These are phyloP conservation scores for Polyommatus icarus DNA, from an alignment of 2,888 invertebrate species.

Conservation along the genomic window DNA sequence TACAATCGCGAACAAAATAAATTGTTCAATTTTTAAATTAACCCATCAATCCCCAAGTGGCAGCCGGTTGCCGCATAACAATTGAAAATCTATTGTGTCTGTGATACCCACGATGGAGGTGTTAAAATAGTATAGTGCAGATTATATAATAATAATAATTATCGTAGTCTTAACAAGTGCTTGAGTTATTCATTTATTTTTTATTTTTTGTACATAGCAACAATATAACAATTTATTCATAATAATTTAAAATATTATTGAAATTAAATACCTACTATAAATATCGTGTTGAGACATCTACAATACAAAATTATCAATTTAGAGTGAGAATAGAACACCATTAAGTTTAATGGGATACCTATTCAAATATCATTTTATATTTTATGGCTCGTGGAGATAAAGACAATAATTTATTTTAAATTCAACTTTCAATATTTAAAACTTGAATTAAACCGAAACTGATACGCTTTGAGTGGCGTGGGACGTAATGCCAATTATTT, in stretches of 20 bases:
- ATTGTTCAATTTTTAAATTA: no score
- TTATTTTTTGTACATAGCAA: no score
- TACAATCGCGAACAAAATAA: slow-evolving; percentile 36
- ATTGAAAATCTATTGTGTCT: no score
- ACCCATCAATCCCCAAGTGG: no score
- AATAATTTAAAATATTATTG: background rate
- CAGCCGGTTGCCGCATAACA: no score
- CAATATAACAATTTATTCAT: no score
- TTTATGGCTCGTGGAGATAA: background rate
- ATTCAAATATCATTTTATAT: background rate
- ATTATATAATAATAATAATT: background rate
- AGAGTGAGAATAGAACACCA: background rate
- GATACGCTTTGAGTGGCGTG: background rate
- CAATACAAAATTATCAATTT: background rate
- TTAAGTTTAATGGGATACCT: background rate
- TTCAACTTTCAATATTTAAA: background rate
- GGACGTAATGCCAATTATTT: background rate
- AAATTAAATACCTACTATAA: background rate
- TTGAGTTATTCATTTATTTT: no score
- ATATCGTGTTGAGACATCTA: background rate
- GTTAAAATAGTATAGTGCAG: no score
- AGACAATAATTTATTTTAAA: background rate
- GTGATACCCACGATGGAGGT: no score
- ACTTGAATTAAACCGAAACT: background rate
- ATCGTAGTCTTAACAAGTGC: no score